Percentiles rank a stretch among this genome's conserved stretches.
Evolutionary conservation across 1,140 invertebrate genomes (phyloP).

Genomic region (Eciton burchellii): DNA sequence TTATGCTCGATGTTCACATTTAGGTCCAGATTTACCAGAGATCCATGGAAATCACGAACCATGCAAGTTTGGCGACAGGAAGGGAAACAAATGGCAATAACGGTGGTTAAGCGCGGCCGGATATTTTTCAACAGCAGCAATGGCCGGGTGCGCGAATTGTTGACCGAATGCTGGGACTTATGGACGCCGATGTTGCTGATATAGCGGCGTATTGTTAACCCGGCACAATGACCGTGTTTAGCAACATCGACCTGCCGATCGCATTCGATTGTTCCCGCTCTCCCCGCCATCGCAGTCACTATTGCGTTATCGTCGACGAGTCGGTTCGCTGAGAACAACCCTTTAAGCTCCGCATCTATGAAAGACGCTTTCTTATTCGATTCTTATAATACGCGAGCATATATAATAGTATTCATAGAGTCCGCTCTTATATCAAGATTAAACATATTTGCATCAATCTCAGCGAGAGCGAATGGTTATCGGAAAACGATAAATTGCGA

Average conservation of each 20-base stretch:
- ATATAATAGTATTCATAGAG: too few relatives aligned
- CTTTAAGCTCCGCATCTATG: constrained; percentile 29
- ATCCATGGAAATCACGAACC: constrained; percentile 30
- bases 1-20: not conserved
- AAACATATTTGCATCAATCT: constrained; percentile 30
- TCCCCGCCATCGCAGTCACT: constrained; percentile 30
- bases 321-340: constrained; percentile 44
- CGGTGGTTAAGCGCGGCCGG: constrained; percentile 60
- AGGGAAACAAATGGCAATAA: constrained; percentile 53
- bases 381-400: not conserved
- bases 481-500: constrained; percentile 30
- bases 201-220: constrained; percentile 79
- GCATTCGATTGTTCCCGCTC: constrained; percentile 75
- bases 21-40: not conserved
- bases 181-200: constrained; percentile 73
- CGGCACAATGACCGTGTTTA: constrained; percentile 80
- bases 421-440: too few relatives aligned
- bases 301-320: constrained; percentile 69
- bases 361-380: not conserved
- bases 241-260: constrained; percentile 71
- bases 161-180: constrained; percentile 72
- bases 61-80: constrained; percentile 47
- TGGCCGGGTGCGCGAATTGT: constrained; percentile 70
- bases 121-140: constrained; percentile 78
- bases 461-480: constrained; percentile 15